phyloP scores from a whole-genome alignment of 2,113 vertebrate species.

The Mellivora capensis region DNA sequence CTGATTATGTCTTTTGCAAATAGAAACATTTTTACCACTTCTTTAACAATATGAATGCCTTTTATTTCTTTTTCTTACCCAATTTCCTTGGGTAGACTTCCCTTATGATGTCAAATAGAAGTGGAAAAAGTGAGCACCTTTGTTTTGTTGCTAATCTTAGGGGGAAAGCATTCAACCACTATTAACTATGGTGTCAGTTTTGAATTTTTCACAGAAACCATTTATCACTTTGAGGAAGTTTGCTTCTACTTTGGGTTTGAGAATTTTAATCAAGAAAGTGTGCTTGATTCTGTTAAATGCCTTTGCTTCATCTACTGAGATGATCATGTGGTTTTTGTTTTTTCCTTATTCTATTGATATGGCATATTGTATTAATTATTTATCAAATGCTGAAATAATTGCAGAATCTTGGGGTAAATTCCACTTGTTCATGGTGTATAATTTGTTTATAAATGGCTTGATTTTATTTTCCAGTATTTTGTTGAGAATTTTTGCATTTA shows the following conservation, averaged over 20 bases:
- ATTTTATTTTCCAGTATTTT: not conserved
- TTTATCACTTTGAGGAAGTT: not conserved
- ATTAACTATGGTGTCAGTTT: not conserved
- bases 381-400: not conserved
- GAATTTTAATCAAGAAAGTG: not conserved
- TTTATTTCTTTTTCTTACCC: not conserved
- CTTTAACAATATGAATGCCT: not conserved
- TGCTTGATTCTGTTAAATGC: not conserved
- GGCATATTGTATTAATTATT: not conserved
- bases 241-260: not conserved
- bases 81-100: not conserved
- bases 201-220: not conserved
- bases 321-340: not conserved
- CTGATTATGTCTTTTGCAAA: not conserved
- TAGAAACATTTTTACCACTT: not conserved
- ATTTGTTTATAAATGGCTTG: not conserved
- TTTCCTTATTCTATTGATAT: not conserved
- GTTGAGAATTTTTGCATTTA: not conserved
- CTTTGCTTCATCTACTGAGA: not conserved
- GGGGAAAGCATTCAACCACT: not conserved
- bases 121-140: not conserved
- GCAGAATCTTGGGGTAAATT: not conserved
- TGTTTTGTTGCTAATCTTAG: not conserved
- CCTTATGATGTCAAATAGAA: not conserved
- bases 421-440: not conserved